Evolutionary conservation across 2,888 invertebrate genomes (phyloP), one percentile per base, ranked within the genome.

Genomic region (Cryptosula pallasiana): DNA sequence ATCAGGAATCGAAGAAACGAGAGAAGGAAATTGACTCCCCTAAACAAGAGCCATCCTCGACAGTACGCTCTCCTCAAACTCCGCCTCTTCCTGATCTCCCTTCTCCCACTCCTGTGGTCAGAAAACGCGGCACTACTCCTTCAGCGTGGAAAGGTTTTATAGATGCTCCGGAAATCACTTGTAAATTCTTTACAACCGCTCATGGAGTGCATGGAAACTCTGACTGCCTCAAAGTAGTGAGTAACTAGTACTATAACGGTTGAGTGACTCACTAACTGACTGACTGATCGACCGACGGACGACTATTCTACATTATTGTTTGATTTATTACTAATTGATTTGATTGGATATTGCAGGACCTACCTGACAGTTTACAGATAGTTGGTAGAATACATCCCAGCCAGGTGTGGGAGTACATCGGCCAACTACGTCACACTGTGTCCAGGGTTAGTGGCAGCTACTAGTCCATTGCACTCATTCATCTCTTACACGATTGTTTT

Each of bases 341-440:
- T n/a, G n/a, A n/a, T n/a, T n/a, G n/a, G n/a, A n/a, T n/a, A 23
- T n/a, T 55, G 32, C 29, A 90, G 77, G 91, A 92, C 81, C 85
- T 95, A 45, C 90, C 91, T 1, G 88, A 90, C 71, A 90, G 91
- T 73, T 86, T 95, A 55, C 81, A 84, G 73, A 91, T 97, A 45
- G 94, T 95, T 20, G 97, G 97, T 0, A 88, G 97, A 78, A 95
- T 97, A 80, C 90, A 90, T 72, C 94, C 94, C 0, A 91, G 91
- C 16, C 93, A 92, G 16, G 94, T 88, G 3, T 95, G 94, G 93
- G 94, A 95, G 73, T 97, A 97, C 81, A 91, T 97, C 72, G 89
- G 89, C 45, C 94, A 95, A 86, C 92, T 95, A 87, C 92, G 92
- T 80, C 91, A 92, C 81, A 90, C 91, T 57, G 91, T 91, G 69